Base-by-base conservation (phyloP, 2,797 vertebrate genomes). In the Lithobates sylvaticus region DNA sequence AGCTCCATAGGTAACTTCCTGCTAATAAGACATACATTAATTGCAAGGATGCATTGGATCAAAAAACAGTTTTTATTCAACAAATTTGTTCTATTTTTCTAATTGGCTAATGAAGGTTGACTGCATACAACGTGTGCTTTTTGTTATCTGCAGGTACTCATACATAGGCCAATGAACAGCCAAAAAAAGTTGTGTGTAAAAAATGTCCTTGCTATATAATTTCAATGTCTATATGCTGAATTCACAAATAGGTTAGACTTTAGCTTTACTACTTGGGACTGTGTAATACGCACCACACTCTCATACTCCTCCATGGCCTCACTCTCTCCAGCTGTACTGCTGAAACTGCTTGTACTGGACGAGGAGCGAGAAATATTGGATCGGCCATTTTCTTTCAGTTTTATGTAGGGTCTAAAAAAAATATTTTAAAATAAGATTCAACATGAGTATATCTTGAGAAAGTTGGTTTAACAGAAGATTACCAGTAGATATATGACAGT, bases 341-440 rank as follows among this genome's bases (percentile, higher is more conserved):
- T 97, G 93, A 99, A 98, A 93, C 98, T 99, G 95, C 97, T 98
- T 91, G 97, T 99, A 93, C 97, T 98, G 10, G 98, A 99, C 36
- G 97, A 99, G 8, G 98, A 99, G 8, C 97, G 97, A 8, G 98
- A 99, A 92, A 99, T 97, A 93, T 98, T 98, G 0, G 96, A 94
- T 9, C 96, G 93, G 84, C 94, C 93, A 0, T 96, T 95, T 91
- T 99, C 98, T 92, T 97, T 99, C 93, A 97, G 93, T 89, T 97
- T 99, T 5, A 95, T 89, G 61, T 96, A 97, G 0, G 96, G 95
- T 92, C 98, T 99, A 82, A 15, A 26, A 76, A 77, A 7, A 83
- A 68, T 18, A 21, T 15, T 26, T n/a, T 0, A 36, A 58, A 8
- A 9, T 42, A 2, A 13, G 29, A 71, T 27, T 58, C 15, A 0